phyloP scores from a whole-genome alignment of 2,888 invertebrate species.

The Apamea sordens region DNA sequence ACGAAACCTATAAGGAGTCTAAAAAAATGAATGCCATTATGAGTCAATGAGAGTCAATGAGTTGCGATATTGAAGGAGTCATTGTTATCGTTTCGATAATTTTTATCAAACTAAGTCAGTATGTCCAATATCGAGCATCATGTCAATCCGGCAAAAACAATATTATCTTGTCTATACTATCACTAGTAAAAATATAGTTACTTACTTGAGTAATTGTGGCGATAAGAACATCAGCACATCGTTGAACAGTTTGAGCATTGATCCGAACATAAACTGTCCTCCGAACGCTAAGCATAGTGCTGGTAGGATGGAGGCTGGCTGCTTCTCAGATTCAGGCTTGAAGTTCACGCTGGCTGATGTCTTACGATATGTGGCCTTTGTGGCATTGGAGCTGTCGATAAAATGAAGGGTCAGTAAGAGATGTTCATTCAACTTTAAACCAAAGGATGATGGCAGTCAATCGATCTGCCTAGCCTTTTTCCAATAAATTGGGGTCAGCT shows the following conservation, averaged over 20 bases:
- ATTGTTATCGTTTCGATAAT: conserved; percentile 28
- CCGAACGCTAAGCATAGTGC: conserved; percentile 97
- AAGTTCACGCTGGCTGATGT: conserved; percentile 94
- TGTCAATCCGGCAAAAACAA: neutral
- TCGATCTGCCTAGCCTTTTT: neutral
- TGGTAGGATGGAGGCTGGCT: conserved; percentile 95
- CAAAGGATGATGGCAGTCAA: neutral
- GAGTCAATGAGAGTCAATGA: neutral
- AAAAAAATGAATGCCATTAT: conserved; percentile 70
- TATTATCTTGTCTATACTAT: conserved; percentile 15
- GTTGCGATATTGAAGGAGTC: conserved; percentile 10
- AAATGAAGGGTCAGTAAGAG: neutral
- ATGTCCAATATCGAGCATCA: conserved; percentile 7
- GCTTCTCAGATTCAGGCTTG: conserved; percentile 91
- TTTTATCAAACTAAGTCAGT: conserved; percentile 18
- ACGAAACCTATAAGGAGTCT: conserved; percentile 94
- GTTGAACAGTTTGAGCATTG: conserved; percentile 94
- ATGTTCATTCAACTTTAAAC: conserved; percentile 14
- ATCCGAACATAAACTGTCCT: conserved; percentile 95
- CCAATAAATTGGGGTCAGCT: neutral
- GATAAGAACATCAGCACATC: conserved; percentile 97
- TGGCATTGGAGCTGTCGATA: conserved; percentile 76
- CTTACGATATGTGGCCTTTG: conserved; percentile 92
- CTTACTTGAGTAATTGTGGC: conserved; percentile 96
- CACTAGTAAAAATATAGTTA: conserved; percentile 44